Percentiles rank a stretch among this genome's conserved stretches.
phyloP scores from a whole-genome alignment of 2,888 invertebrate species.

The Gandaritis pyraliata region DNA sequence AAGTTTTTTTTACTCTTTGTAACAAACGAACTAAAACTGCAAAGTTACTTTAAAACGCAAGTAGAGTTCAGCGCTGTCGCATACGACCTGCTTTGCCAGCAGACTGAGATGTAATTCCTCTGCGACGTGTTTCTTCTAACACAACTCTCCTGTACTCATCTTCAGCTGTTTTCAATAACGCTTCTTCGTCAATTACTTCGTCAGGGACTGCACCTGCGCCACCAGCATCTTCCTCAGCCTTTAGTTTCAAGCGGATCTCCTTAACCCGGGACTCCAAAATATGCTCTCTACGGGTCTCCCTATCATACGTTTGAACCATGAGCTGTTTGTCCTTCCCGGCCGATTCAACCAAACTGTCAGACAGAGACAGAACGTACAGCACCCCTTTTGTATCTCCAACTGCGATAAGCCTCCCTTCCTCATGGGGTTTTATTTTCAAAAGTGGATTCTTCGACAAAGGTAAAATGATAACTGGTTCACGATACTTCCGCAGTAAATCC shows the following conservation, averaged over 20 bases:
- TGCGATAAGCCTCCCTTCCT: conserved; percentile 84
- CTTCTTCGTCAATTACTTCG: conserved; percentile 48
- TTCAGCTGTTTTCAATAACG: conserved; percentile 55
- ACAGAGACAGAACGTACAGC: conserved; percentile 86
- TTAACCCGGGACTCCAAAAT: conserved; percentile 93
- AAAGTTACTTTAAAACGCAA: conserved; percentile 13
- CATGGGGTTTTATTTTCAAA: conserved; percentile 86
- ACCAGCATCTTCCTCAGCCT: conserved; percentile 65
- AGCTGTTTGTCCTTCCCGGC: conserved; percentile 88
- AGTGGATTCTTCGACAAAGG: conserved; percentile 83
- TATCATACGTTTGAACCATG: conserved; percentile 89
- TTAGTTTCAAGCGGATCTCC: conserved; percentile 87
- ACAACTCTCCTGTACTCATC: conserved; percentile 74
- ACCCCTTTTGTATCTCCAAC: conserved; percentile 88
- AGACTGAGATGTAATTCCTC: conserved; percentile 32
- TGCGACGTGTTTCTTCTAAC: conserved; percentile 48
- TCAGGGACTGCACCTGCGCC: conserved; percentile 44
- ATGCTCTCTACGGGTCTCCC: conserved; percentile 93
- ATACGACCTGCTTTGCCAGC: conserved; percentile 11
- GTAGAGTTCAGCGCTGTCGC: conserved; percentile 20
- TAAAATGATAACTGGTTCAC: conserved; percentile 86
- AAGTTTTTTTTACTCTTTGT: conserved; percentile 14
- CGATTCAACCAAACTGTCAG: conserved; percentile 86
- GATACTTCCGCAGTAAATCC: conserved; percentile 90
- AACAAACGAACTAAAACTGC: conserved; percentile 17